Base-by-base conservation (phyloP, 2,888 invertebrate genomes). In the Brachynemurus nebulosus region DNA sequence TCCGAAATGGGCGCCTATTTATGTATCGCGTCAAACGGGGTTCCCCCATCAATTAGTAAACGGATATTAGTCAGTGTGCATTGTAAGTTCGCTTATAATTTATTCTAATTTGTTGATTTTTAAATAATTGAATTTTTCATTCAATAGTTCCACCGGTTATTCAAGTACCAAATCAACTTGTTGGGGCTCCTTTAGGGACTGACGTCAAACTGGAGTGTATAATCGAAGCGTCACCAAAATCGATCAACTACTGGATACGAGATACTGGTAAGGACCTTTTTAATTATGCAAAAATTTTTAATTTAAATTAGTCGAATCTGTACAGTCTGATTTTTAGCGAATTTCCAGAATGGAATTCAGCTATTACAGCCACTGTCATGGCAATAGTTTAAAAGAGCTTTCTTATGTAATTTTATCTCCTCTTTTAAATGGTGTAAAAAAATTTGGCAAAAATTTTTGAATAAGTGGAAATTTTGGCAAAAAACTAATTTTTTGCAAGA, bases 1-100 rank as follows among this genome's bases (percentile, higher is more conserved):
- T 80, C 83, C 36, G 89, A 90, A 62, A 90, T 90, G 89, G 89
- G 90, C 12, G 81, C 85, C 49, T 91, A 90, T 66, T 72, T 89
- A 55, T 90, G 90, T 68, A 89, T 90, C 54, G 90, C 90, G 35
- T 80, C 83, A 54, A 91, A 91, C 57, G 84, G 86, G 20, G 80
- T 90, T 38, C 89, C 89, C 34, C 90, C 90, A 40, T 78, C 86
- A 43, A 82, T 90, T 56, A 88, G 86, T 69, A 90, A 90, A 67
- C 75, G 89, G 60, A 86, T 90, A 59, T 78, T 78, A 61, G 80
- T 90, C 59, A 85, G 80, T 70, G 89, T 90, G 54, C 84, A 89
- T 63, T 91, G 91, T 90, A 71, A 84, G 90, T 84, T 51, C n/a
- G 16, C 25, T 8, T n/a, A n/a, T n/a, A n/a, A n/a, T n/a, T n/a